A percentile compares a stretch with the other conserved stretches of the same genome.
Evolutionary conservation across 2,113 vertebrate genomes (phyloP).

Genomic region (Drymodes brunneopygia): DNA sequence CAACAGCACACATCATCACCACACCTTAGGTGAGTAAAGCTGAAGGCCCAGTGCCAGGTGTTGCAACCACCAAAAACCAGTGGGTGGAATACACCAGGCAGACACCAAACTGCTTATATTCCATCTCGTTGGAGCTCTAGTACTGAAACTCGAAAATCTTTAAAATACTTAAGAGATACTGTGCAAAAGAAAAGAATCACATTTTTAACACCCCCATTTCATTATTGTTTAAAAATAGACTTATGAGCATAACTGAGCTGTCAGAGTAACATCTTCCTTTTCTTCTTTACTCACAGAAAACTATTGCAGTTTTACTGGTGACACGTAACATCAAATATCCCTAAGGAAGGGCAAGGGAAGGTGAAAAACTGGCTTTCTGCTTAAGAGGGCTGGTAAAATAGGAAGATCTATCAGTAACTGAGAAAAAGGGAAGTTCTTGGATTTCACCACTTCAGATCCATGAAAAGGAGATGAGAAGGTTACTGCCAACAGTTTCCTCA

Average conservation of each 20-base stretch:
- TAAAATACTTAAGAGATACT: not conserved
- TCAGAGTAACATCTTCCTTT: not conserved
- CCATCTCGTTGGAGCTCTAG: not conserved
- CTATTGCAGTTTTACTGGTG: not conserved
- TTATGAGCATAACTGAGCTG: not conserved
- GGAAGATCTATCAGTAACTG: not conserved
- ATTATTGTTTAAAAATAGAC: not conserved
- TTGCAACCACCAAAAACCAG: not conserved
- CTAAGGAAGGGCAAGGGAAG: not conserved
- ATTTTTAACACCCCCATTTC: not conserved
- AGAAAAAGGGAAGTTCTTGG: not conserved
- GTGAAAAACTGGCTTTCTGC: not conserved
- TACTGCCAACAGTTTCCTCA: not conserved
- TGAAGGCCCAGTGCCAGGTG: not conserved
- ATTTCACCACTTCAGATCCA: not conserved
- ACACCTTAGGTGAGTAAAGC: constrained; percentile 27
- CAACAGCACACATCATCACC: not conserved
- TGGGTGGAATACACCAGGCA: not conserved
- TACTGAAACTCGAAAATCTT: not conserved
- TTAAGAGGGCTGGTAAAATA: not conserved
- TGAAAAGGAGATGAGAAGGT: not conserved
- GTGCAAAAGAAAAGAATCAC: not conserved
- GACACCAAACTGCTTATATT: not conserved
- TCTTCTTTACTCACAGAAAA: not conserved
- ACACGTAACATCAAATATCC: not conserved